Conservation (phyloP, 2,888 invertebrate genomes). For the Melitaea athalia region DNA sequence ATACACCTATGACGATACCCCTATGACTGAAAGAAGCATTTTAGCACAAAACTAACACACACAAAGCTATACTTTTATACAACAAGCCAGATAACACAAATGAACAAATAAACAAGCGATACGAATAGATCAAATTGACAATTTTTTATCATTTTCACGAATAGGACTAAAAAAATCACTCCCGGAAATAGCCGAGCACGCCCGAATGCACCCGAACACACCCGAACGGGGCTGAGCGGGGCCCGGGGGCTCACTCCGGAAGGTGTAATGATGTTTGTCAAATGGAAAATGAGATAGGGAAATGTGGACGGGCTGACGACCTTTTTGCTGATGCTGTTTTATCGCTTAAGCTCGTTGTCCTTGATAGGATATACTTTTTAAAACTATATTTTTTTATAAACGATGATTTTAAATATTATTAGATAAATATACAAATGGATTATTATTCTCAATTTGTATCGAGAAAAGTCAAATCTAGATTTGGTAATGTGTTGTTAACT, state of each 20-base stretch:
- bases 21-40: too few relatives aligned
- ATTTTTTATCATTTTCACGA: not conserved
- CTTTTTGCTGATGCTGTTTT: constrained; percentile 61
- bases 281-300: constrained; percentile 83
- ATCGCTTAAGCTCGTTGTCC: constrained; percentile 35
- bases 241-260: constrained; percentile 63
- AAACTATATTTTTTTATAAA: not conserved
- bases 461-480: too few relatives aligned
- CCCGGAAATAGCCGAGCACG: constrained; percentile 51
- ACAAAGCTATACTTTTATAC: too few relatives aligned
- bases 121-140: not conserved
- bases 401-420: too few relatives aligned
- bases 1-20: too few relatives aligned
- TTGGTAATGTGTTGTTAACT: too few relatives aligned
- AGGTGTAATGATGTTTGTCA: constrained; percentile 82
- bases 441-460: too few relatives aligned
- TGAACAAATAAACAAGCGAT: not conserved
- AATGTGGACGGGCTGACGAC: constrained; percentile 73
- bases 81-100: too few relatives aligned
- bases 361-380: not conserved
- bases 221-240: constrained; percentile 32
- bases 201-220: constrained; percentile 59
- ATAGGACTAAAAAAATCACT: constrained; percentile 1
- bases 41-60: too few relatives aligned
- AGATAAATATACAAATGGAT: too few relatives aligned